Conservation (phyloP, 2,888 invertebrate genomes). For the Cecidostiba fungosa region DNA sequence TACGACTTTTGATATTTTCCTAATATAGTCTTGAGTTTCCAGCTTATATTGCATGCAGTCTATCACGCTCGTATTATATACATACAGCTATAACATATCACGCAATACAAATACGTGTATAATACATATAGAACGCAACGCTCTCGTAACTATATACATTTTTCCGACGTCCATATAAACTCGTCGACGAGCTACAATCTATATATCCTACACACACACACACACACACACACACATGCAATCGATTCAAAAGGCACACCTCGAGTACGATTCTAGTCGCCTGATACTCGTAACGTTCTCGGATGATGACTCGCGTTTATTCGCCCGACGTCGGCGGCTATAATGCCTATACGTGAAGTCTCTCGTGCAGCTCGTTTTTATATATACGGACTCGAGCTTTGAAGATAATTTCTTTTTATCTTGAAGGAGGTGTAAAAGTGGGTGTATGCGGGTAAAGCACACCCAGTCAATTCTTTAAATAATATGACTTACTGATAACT, state of each 20-base stretch:
- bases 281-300: conserved; percentile 53
- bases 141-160: neutral
- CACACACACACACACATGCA: too few relatives aligned
- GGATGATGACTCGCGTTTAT: conserved; percentile 58
- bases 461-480: conserved; percentile 32
- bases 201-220: neutral
- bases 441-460: neutral
- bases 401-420: neutral
- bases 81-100: neutral
- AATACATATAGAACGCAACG: neutral
- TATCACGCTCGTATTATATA: too few relatives aligned
- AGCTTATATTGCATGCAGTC: conserved; percentile 42
- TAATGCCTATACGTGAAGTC: neutral
- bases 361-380: neutral
- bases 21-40: conserved; percentile 54
- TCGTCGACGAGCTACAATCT: neutral
- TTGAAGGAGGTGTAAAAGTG: neutral
- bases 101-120: neutral
- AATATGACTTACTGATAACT: conserved; percentile 53
- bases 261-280: conserved; percentile 3
- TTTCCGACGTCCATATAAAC: neutral
- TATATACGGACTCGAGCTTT: neutral
- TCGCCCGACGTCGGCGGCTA: neutral
- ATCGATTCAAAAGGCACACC: neutral
- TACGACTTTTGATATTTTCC: conserved; percentile 59